Evolutionary conservation across 2,113 vertebrate genomes (phyloP).

Genomic region (Xiphophorus couchianus): DNA sequence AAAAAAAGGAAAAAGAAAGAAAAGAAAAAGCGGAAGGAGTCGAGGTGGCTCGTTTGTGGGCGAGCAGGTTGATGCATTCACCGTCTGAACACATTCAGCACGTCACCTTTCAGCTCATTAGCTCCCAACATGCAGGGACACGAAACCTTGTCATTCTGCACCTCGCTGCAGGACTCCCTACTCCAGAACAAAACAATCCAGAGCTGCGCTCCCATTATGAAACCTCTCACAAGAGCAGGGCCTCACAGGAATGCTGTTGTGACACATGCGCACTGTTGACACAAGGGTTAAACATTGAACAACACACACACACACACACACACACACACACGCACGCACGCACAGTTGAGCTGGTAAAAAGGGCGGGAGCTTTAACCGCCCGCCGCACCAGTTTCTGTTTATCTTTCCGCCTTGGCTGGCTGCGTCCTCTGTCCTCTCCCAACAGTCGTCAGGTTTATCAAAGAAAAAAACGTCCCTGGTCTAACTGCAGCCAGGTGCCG

Average conservation of each 20-base stretch:
- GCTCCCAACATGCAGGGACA: slow-evolving; percentile 57
- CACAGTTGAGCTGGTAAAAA: slow-evolving; percentile 50
- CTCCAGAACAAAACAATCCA: slow-evolving; percentile 46
- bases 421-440: slow-evolving; percentile 40
- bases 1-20: background rate
- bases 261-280: slow-evolving; percentile 72
- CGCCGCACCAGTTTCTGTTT: slow-evolving; percentile 58
- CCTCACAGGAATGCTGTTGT: slow-evolving; percentile 74
- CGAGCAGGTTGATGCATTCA: slow-evolving; percentile 36
- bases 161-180: slow-evolving; percentile 27
- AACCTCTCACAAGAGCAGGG: slow-evolving; percentile 66
- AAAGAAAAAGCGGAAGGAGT: slow-evolving; percentile 13
- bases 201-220: slow-evolving; percentile 60
- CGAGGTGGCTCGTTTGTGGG: slow-evolving; percentile 26
- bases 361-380: slow-evolving; percentile 65
- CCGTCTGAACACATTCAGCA: slow-evolving; percentile 9
- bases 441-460: slow-evolving; percentile 67
- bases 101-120: slow-evolving; percentile 43
- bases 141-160: slow-evolving; percentile 44
- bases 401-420: slow-evolving; percentile 55
- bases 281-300: slow-evolving; percentile 75
- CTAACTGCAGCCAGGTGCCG: slow-evolving; percentile 62
- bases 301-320: slow-evolving; percentile 41
- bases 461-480: slow-evolving; percentile 37
- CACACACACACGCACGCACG: slow-evolving; percentile 48